Base-by-base conservation (phyloP, 2,888 invertebrate species). In the Aphodius sticticus region DNA sequence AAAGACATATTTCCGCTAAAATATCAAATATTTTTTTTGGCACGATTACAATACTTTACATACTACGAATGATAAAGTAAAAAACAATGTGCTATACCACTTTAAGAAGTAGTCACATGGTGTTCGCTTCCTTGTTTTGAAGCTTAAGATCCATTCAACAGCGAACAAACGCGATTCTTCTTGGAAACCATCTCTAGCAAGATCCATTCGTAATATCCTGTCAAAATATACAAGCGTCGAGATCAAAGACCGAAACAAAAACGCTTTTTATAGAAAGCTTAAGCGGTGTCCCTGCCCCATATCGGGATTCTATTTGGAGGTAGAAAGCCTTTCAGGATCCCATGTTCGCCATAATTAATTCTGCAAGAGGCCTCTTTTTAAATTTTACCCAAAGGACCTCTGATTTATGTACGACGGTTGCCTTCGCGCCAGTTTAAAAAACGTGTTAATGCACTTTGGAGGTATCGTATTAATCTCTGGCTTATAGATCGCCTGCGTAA, bases 271-370 rank as follows among this genome's bases (percentile, higher is more conserved):
- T 53, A 53, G 53, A 53, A 53, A 3, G 38, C 38, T 38, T 38
- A 38, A 38, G 53, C 53, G 12, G 53, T 5, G 53, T 7, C 71
- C 78, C 76, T 69, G 80, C 78, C 80, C 78, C 70, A 78, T 77
- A 80, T 80, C 69, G 70, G 53, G 53, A 80, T 78, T 80, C 80
- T 80, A 80, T 80, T 80, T 80, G 76, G 78, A 80, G 80, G 80
- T 78, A 78, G 71, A 80, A 71, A 77, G 78, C 80, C 71, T 78
- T 80, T 80, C 12, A 53, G 53, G 53, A 53, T 12, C 53, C 12
- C 53, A 12, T 53, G 53, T 53, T 53, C 53, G 53, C 53, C 53
- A 12, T 53, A 53, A 53, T 53, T 53, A 53, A 53, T 53, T 53
- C 53, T 53, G 53, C 53, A 53, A 7, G 53, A 53, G 53, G 12